Base-by-base conservation (phyloP, 2,888 invertebrate species). In the Dicyrtoma fusca region DNA sequence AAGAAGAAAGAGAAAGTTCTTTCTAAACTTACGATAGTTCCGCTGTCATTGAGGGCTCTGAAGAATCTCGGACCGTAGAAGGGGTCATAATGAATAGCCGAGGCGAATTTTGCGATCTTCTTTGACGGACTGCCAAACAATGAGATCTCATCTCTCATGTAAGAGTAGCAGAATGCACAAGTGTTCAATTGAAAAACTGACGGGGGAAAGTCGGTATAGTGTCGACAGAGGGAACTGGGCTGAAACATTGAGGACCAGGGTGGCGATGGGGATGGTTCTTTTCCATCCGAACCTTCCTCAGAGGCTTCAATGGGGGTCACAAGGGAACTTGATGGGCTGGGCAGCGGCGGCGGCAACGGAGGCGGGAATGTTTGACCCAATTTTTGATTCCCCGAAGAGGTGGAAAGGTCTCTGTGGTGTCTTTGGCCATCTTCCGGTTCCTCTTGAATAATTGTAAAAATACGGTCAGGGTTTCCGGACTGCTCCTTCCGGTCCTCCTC, bases 101-200 rank as follows among this genome's bases (percentile, higher is more conserved):
- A 10, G 17, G 34, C 25, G 13, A 23, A 6, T 6, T 34, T 69
- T 23, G 23, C 14, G 34, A 62, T 63, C 23, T 71, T 71, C 45
- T 26, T 63, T n/a, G 70, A 70, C 4, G 70, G 70, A 19, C 6
- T 4, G 3, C 63, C 71, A 59, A 71, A 71, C 25, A 71, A 21
- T 10, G 62, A 25, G 21, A 44, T 25, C 8, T 45, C 61, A 21
- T 51, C 42, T 21, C 26, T 47, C 73, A 78, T 77, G 61, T 78
- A 79, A 4, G 26, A 11, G 65, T 79, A 79, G 76, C 79, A 79
- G 23, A 63, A 65, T 11, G 78, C 76, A 69, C 79, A 79, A 13
- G 79, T 73, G 53, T 76, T 72, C 49, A 75, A 53, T 61, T 71
- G 70, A 59, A 73, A 79, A 3, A 69, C 21, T 4, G 68, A n/a